Base-by-base conservation (phyloP, 2,113 vertebrate genomes). In the Centropristis striata region DNA sequence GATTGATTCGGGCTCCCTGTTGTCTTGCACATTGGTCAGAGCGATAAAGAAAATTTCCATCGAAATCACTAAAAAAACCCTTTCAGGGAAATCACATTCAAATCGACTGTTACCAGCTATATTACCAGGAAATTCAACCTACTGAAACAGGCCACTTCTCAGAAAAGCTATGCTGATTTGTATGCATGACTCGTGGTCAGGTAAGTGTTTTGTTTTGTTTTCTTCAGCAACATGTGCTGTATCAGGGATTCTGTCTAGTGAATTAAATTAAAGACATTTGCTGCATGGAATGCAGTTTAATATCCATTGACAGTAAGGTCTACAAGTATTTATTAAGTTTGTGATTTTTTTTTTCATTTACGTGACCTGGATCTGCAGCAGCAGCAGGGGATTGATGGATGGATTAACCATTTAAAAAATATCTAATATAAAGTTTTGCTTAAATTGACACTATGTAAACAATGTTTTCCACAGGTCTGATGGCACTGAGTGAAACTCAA, bases 41-140 rank as follows among this genome's bases (percentile, higher is more conserved):
- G 44, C 20, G 75, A 79, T 68, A 69, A 78, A 71, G 49, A 54
- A 18, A 12, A 41, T 15, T 63, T 66, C 27, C 54, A n/a, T 14
- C 60, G 68, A 80, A 84, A 84, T 21, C 9, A 66, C n/a, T 25
- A 53, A 46, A 39, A 32, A 15, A 49, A 32, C 27, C n/a, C 2
- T 70, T 86, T 80, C 69, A 70, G 8, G 69, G 78, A 86, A 88
- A n/a, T 63, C 47, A 25, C 18, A 53, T 54, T 75, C 36, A 23
- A 21, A 68, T 36, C 20, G n/a, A 61, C 39, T 18, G 63, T 18
- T 59, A 32, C 20, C 39, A 28, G 16, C 49, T n/a, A 4, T n/a
- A 15, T 8, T 63, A 65, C 44, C 42, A 58, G 57, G 71, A 86
- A 82, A 39, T 44, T 54, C 9, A 73, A 53, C 15, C 21, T 16